Conservation (phyloP, 37 sponge, comb jelly and placozoan genomes). For the Theonella swinhoei region DNA sequence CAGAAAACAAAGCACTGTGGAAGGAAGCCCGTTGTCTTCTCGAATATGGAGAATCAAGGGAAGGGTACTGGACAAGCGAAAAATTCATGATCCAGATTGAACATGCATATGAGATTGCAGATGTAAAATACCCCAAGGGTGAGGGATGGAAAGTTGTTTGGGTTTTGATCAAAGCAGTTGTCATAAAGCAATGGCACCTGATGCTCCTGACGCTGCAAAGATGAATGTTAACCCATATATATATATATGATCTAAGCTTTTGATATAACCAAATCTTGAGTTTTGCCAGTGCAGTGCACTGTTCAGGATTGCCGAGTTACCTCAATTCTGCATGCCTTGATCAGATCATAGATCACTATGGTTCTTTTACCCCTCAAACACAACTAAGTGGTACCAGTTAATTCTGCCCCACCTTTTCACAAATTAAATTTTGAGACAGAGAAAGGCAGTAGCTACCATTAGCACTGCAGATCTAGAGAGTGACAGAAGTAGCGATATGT, state of each 20-base stretch:
- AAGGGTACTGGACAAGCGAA: constrained; percentile 42
- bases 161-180: constrained; percentile 57
- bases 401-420: too few relatives aligned
- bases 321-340: too few relatives aligned
- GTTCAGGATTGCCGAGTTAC: too few relatives aligned
- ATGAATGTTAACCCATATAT: constrained; percentile 46
- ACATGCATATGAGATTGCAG: constrained; percentile 12
- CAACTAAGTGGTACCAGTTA: too few relatives aligned
- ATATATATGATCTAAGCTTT: constrained; percentile 21
- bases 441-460: too few relatives aligned
- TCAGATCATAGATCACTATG: too few relatives aligned
- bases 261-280: constrained; percentile 34
- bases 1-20: not conserved
- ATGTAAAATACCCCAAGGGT: constrained; percentile 33
- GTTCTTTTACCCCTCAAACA: too few relatives aligned
- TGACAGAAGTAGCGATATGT: too few relatives aligned
- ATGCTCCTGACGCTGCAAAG: constrained; percentile 16
- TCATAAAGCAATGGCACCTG: constrained; percentile 27
- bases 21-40: constrained; percentile 22
- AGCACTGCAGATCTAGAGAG: too few relatives aligned
- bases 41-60: constrained; percentile 27
- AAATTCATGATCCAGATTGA: constrained; percentile 44
- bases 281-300: too few relatives aligned
- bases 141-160: constrained; percentile 39
- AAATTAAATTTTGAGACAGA: too few relatives aligned